These are phyloP conservation scores for Halictus quadricinctus DNA, from an alignment of 2,888 invertebrate species.

Conservation along the genomic window DNA sequence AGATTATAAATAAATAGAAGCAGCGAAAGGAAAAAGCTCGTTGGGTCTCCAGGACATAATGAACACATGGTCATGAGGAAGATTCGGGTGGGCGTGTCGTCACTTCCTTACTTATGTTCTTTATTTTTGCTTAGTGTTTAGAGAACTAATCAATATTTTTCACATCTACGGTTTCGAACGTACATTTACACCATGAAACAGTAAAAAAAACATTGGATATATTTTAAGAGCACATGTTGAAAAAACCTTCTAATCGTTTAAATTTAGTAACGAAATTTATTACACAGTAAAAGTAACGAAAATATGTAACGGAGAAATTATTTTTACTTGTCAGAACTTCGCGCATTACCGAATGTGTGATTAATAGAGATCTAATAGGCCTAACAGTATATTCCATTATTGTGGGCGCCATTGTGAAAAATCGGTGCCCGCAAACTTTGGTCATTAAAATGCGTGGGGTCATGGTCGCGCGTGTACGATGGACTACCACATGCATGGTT, in stretches of 20 bases:
- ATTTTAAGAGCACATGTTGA: neutral
- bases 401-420: neutral
- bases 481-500: slow-evolving; percentile 32
- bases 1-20: neutral
- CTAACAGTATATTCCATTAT: neutral
- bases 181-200: neutral
- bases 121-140: neutral
- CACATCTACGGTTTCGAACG: neutral
- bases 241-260: neutral
- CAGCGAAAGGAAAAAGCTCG: neutral
- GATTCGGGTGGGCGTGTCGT: slow-evolving; percentile 32
- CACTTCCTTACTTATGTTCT: neutral
- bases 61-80: neutral
- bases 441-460: slow-evolving; percentile 50
- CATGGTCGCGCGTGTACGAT: slow-evolving; percentile 49
- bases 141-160: neutral
- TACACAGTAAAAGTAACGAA: no score
- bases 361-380: neutral
- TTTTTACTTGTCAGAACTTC: neutral
- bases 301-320: neutral
- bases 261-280: neutral
- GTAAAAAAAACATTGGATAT: neutral
- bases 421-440: neutral
- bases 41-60: slow-evolving; percentile 11
- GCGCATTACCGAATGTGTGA: neutral